phyloP scores from a whole-genome alignment of 1,140 invertebrate genomes.

The Cherax destructor region DNA sequence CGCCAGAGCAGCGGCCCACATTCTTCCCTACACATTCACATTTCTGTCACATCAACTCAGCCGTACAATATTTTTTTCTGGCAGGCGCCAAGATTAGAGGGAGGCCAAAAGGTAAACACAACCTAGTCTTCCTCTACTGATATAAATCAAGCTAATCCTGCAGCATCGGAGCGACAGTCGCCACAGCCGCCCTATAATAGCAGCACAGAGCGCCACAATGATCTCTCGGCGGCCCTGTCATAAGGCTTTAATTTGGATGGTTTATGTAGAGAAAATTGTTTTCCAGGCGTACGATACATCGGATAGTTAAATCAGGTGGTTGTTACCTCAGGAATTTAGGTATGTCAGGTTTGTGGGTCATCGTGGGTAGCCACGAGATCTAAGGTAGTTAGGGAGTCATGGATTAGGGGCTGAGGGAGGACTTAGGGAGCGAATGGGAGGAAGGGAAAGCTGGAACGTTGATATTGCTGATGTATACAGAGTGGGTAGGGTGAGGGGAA shows the following conservation, averaged over 20 bases:
- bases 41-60: background rate
- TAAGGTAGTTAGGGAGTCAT: background rate
- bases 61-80: background rate
- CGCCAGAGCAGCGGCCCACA: too few species aligned
- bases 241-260: background rate
- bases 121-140: slow-evolving; percentile 12
- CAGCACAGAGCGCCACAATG: background rate
- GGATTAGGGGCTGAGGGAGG: background rate
- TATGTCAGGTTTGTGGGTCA: background rate
- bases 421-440: background rate
- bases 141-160: slow-evolving; percentile 57
- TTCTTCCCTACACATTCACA: background rate
- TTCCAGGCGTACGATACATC: background rate
- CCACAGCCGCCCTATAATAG: slow-evolving; percentile 43
- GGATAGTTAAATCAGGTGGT: background rate
- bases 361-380: background rate
- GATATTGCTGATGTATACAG: too few species aligned
- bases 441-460: background rate
- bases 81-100: slow-evolving; percentile 20
- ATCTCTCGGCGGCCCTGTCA: slow-evolving; percentile 36
- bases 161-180: slow-evolving; percentile 5
- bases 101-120: slow-evolving; percentile 37
- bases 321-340: background rate
- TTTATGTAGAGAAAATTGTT: slow-evolving; percentile 7
- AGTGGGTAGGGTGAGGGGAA: too few species aligned